Base-by-base conservation (phyloP, 2,113 vertebrate species). In the Danio rerio region DNA sequence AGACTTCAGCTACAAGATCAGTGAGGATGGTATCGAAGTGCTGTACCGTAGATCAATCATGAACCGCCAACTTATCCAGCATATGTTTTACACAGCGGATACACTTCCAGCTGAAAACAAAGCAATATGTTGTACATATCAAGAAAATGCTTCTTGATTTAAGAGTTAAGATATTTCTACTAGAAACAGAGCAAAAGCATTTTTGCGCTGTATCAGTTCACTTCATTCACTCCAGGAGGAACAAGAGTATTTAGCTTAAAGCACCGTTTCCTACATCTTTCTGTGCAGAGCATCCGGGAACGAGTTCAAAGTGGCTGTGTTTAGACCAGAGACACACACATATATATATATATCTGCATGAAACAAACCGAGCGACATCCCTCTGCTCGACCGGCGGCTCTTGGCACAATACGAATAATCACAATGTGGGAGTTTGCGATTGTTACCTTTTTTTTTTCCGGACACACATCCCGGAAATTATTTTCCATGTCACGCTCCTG, bases 381-480 rank as follows among this genome's bases (percentile, higher is more conserved):
- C 82, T 78, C 72, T 78, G 86, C 85, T 82, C 82, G 68, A 76
- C 79, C 85, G 59, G 53, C 45, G 68, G 52, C 71, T 87, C 63
- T 75, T 84, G 80, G 71, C 55, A 18, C 61, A 21, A 20, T 42
- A 71, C 71, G 42, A 86, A 84, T 66, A 68, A 82, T 62, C 68
- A 72, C n/a, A 49, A 61, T 58, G 81, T 82, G 65, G 56, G 80
- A 81, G 78, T 49, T 47, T 62, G 21, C 75, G 21, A 52, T 85
- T 56, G 8, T 71, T 49, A 61, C 59, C 9, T 18, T 31, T 31
- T 31, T 49, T 66, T 58, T 18, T 18, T 49, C 58, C 65, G 68
- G 68, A 81, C 70, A 45, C 59, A 6, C 52, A 47, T 53, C 31
- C 43, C 73, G 16, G 7, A 62, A 78, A 58, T 79, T 50, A 52